These are phyloP conservation scores for Gouania willdenowi DNA, from an alignment of 2,797 vertebrate species.

Conservation along the genomic window DNA sequence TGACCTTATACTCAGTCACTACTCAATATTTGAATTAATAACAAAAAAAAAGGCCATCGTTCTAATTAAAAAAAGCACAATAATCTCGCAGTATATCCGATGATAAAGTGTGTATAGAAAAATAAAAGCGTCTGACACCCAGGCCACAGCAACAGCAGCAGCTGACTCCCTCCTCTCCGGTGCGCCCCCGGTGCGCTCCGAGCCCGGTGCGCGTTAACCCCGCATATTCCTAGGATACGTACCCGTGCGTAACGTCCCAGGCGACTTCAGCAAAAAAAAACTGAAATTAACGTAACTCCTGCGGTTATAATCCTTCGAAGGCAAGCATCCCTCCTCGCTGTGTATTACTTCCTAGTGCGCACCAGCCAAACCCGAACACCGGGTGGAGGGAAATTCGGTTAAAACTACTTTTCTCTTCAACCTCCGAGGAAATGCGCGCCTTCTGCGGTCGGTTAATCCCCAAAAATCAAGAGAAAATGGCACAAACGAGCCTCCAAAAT, in stretches of 20 bases:
- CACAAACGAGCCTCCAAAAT: slow-evolving; percentile 44
- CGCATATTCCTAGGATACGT: slow-evolving; percentile 43
- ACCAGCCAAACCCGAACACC: slow-evolving; percentile 40
- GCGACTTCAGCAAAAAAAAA: slow-evolving; percentile 33
- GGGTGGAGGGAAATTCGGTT: slow-evolving; percentile 47
- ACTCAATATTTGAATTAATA: not conserved
- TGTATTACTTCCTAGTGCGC: slow-evolving; percentile 40
- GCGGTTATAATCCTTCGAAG: slow-evolving; percentile 60
- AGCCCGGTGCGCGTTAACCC: slow-evolving; percentile 34
- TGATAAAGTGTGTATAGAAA: no score
- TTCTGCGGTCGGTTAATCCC: slow-evolving; percentile 57
- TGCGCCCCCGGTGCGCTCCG: slow-evolving; percentile 31
- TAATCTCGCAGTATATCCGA: no score
- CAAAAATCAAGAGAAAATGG: slow-evolving; percentile 4
- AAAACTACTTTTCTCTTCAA: slow-evolving; percentile 66
- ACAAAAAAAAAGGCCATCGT: not conserved
- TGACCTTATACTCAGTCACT: slow-evolving; percentile 38
- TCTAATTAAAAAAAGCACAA: no score
- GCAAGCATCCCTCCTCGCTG: slow-evolving; percentile 50
- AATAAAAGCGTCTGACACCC: slow-evolving; percentile 14
- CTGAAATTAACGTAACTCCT: slow-evolving; percentile 29
- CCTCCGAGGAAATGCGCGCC: slow-evolving; percentile 55
- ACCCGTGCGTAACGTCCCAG: slow-evolving; percentile 39
- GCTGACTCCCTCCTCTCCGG: slow-evolving; percentile 41
- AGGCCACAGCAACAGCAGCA: slow-evolving; percentile 32